These are phyloP conservation scores for Cardiocondyla obscurior DNA, from an alignment of 1,140 invertebrate species.

Conservation along the genomic window DNA sequence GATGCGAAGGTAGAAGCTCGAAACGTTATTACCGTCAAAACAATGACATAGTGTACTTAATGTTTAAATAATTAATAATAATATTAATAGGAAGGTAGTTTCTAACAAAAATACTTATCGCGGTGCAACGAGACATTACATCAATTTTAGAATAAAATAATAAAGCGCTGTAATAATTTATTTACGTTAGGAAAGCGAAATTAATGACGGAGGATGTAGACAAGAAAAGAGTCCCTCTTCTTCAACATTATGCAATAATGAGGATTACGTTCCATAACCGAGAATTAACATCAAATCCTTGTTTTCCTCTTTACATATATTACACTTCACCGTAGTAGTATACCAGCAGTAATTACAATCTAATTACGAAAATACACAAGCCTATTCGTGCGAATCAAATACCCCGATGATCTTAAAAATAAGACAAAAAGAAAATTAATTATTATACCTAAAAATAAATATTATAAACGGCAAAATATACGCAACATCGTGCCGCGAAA, in stretches of 20 bases:
- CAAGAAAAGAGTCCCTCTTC: constrained; percentile 12
- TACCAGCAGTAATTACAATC: background rate
- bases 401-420: background rate
- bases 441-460: background rate
- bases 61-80: too few relatives aligned
- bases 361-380: background rate
- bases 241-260: constrained; percentile 25
- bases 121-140: too few relatives aligned
- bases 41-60: too few relatives aligned
- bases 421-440: background rate
- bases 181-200: background rate
- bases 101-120: too few relatives aligned
- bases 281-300: constrained; percentile 45
- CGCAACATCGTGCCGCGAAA: background rate
- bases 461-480: background rate
- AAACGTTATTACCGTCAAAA: background rate
- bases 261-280: constrained; percentile 38
- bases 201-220: constrained; percentile 38
- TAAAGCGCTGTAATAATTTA: too few relatives aligned
- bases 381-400: background rate
- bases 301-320: constrained; percentile 8
- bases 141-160: too few relatives aligned
- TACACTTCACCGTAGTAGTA: background rate
- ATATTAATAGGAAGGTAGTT: too few relatives aligned
- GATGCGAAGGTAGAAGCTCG: background rate